Percentiles rank a stretch among this genome's conserved stretches.
Evolutionary conservation across 2,888 invertebrate genomes (phyloP).

Genomic region (Morpho achilles): DNA sequence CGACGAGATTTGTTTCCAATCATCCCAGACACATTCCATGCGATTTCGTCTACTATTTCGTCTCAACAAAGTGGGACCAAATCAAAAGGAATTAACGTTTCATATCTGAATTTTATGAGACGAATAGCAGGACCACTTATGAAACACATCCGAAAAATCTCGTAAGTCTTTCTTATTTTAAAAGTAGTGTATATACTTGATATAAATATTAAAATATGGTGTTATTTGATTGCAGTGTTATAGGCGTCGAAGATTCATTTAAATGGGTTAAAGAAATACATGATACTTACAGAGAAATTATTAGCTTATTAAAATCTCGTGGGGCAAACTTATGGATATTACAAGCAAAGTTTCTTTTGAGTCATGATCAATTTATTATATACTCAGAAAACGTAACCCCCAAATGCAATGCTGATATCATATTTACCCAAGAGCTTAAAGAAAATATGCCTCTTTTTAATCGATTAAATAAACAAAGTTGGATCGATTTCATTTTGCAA

Average conservation of each 20-base stretch:
- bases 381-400: slow-evolving; percentile 50
- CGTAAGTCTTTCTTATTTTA: slow-evolving; percentile 39
- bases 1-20: slow-evolving; percentile 64
- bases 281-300: slow-evolving; percentile 59
- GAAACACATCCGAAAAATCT: slow-evolving; percentile 57
- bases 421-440: slow-evolving; percentile 46
- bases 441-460: slow-evolving; percentile 45
- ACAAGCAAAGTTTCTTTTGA: slow-evolving; percentile 58
- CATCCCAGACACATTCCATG: slow-evolving; percentile 66
- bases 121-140: slow-evolving; percentile 66
- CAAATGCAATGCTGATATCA: slow-evolving; percentile 54
- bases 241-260: slow-evolving; percentile 50
- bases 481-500: slow-evolving; percentile 82
- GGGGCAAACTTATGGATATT: slow-evolving; percentile 56
- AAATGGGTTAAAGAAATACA: slow-evolving; percentile 60
- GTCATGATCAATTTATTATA: slow-evolving; percentile 58
- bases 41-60: slow-evolving; percentile 50
- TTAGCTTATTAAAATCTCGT: slow-evolving; percentile 52
- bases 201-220: not conserved
- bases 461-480: slow-evolving; percentile 69
- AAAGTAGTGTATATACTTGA: not conserved
- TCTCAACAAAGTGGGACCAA: slow-evolving; percentile 43
- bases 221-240: slow-evolving; percentile 39
- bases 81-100: slow-evolving; percentile 60
- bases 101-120: slow-evolving; percentile 60